These are phyloP conservation scores for Tethya wilhelma DNA, from an alignment of 37 sponge, comb jelly and placozoan species.

Conservation along the genomic window DNA sequence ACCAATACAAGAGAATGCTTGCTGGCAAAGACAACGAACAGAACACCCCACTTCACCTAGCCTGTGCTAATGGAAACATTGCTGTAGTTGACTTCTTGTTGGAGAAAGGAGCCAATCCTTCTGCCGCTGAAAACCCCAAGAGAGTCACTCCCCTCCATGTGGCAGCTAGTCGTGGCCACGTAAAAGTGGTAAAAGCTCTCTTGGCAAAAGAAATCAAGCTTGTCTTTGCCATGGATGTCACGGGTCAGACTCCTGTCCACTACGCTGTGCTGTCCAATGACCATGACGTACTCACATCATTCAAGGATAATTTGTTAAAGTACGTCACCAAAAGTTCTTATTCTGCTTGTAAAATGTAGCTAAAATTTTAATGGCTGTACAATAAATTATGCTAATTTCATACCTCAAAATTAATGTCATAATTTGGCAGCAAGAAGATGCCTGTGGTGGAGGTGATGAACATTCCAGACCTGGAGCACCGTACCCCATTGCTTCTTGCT, in stretches of 20 bases:
- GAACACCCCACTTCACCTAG: constrained; percentile 74
- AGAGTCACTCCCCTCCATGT: constrained; percentile 72
- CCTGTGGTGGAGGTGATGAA: constrained; percentile 77
- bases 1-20: constrained; percentile 4
- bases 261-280: constrained; percentile 70
- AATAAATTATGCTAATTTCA: too few relatives aligned
- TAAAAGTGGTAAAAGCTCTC: constrained; percentile 59
- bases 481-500: constrained; percentile 70
- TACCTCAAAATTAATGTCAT: too few relatives aligned
- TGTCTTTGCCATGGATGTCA: constrained; percentile 32
- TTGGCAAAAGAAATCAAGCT: constrained; percentile 20
- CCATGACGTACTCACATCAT: too few relatives aligned
- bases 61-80: constrained; percentile 64
- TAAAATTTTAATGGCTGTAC: too few relatives aligned
- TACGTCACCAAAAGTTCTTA: too few relatives aligned
- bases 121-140: constrained; percentile 29
- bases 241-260: constrained; percentile 72
- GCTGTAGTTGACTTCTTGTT: constrained; percentile 63
- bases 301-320: too few relatives aligned
- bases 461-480: constrained; percentile 63
- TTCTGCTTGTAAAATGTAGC: too few relatives aligned
- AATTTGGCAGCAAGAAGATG: too few relatives aligned
- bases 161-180: constrained; percentile 72
- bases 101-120: constrained; percentile 33
- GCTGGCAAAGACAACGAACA: constrained; percentile 38